phyloP scores from a whole-genome alignment of 1,140 invertebrate genomes.

The Drosophila pseudoananassae region DNA sequence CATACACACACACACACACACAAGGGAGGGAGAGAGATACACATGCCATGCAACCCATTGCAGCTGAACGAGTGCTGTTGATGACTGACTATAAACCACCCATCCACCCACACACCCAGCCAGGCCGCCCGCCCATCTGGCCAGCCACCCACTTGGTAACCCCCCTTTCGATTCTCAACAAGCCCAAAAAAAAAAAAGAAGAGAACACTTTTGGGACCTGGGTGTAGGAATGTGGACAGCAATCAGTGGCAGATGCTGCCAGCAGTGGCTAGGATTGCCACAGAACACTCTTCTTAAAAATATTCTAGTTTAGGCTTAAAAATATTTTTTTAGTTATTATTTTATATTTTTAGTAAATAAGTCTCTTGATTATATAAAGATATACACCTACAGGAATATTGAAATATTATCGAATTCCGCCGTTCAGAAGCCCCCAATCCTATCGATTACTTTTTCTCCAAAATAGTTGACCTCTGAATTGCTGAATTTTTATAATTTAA shows the following conservation, averaged over 20 bases:
- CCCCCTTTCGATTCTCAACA: constrained; percentile 13
- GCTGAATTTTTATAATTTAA: too few species aligned
- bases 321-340: too few species aligned
- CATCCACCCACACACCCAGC: neutral
- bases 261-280: neutral
- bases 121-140: neutral
- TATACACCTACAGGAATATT: too few species aligned
- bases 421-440: too few species aligned
- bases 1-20: constrained; percentile 17
- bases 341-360: too few species aligned
- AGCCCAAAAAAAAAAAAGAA: constrained; percentile 25
- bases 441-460: too few species aligned
- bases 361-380: too few species aligned
- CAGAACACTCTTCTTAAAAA: constrained; percentile 15
- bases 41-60: constrained; percentile 43
- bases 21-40: neutral
- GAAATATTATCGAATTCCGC: too few species aligned
- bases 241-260: constrained; percentile 19
- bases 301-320: too few species aligned
- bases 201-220: neutral
- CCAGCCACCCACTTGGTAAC: constrained; percentile 6
- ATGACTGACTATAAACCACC: constrained; percentile 51
- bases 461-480: too few species aligned
- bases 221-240: constrained; percentile 14
- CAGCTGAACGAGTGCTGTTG: constrained; percentile 55